phyloP scores from a whole-genome alignment of 1,140 invertebrate genomes.

The Macrobrachium rosenbergii region DNA sequence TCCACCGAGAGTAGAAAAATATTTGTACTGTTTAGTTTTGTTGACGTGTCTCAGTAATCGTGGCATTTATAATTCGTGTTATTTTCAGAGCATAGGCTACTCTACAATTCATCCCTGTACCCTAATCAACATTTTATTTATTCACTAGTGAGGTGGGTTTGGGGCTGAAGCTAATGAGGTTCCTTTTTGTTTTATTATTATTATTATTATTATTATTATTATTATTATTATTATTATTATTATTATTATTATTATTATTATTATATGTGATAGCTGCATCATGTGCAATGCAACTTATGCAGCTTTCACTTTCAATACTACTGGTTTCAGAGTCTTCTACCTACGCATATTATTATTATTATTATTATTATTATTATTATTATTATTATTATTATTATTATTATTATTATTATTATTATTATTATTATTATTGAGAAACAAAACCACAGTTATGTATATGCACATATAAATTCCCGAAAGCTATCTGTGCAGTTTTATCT shows the following conservation, averaged over 20 bases:
- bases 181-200: background rate
- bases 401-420: background rate
- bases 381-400: background rate
- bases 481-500: too few species aligned
- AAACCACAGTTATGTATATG: too few species aligned
- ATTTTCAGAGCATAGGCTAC: too few species aligned
- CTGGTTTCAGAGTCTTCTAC: background rate
- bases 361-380: background rate
- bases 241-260: constrained; percentile 17
- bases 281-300: background rate
- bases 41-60: too few species aligned
- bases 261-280: background rate
- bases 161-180: too few species aligned
- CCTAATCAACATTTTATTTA: too few species aligned
- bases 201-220: constrained; percentile 12
- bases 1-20: too few species aligned
- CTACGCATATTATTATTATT: background rate
- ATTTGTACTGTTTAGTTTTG: too few species aligned
- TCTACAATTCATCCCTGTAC: too few species aligned
- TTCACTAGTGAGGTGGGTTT: too few species aligned
- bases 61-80: too few species aligned
- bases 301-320: background rate
- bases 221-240: constrained; percentile 15
- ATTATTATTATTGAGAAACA: background rate
- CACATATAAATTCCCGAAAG: too few species aligned